phyloP scores from a whole-genome alignment of 2,797 vertebrate genomes.

The Lithobates pipiens region DNA sequence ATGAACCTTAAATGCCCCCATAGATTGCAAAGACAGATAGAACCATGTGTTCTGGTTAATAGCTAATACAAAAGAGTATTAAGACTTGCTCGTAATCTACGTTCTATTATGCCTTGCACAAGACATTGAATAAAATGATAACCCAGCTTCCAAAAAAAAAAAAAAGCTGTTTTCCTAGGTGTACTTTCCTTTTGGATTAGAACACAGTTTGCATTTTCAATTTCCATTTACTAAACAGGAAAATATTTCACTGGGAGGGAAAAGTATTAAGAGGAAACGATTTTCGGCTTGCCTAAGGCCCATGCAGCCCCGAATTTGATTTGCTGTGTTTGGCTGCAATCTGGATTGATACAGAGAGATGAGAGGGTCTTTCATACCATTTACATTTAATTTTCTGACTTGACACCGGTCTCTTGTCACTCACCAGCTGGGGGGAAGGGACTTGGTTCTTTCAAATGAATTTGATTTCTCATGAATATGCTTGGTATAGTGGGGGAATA shows the following conservation, averaged over 20 bases:
- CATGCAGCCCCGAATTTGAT: conserved; percentile 83
- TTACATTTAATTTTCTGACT: conserved; percentile 89
- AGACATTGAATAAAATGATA: conserved; percentile 45
- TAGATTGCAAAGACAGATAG: conserved; percentile 21
- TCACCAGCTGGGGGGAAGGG: conserved; percentile 74
- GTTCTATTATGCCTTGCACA: conserved; percentile 25
- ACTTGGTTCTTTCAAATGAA: conserved; percentile 72
- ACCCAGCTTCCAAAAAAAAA: conserved; percentile 45
- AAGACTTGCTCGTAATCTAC: conserved; percentile 36
- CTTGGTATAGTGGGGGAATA: background rate
- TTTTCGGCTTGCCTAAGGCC: conserved; percentile 78
- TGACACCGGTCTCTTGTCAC: conserved; percentile 84
- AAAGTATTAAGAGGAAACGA: conserved; percentile 83
- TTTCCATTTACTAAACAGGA: conserved; percentile 85
- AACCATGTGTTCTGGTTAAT: conserved; percentile 32
- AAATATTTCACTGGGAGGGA: conserved; percentile 82
- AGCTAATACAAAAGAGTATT: conserved; percentile 40
- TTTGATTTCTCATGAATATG: conserved; percentile 69
- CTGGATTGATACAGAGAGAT: conserved; percentile 87
- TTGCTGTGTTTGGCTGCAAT: conserved; percentile 84
- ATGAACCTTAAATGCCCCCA: conserved; percentile 15
- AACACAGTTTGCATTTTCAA: conserved; percentile 80
- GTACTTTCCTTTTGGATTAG: conserved; percentile 75
- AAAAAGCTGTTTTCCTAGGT: conserved; percentile 64
- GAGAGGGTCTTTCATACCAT: conserved; percentile 90